Percentiles rank a stretch among this genome's conserved stretches.
phyloP scores from a whole-genome alignment of 2,797 vertebrate species.

The Enteromius radiatus region DNA sequence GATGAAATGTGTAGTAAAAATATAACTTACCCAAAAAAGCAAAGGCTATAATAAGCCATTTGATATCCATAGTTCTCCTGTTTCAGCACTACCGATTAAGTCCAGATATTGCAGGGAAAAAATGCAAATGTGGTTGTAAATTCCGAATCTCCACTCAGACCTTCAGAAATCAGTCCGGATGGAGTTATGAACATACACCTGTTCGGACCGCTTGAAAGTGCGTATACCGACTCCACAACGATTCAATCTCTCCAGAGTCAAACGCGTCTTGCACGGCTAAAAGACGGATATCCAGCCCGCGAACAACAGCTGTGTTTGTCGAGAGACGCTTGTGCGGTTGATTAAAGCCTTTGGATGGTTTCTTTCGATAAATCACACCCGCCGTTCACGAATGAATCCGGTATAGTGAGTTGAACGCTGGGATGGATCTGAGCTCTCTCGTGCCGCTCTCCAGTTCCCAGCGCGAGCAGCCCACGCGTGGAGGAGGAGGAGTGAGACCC shows the following conservation, averaged over 20 bases:
- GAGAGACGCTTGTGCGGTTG: background rate
- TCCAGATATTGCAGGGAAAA: background rate
- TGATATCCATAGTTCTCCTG: slow-evolving; percentile 75
- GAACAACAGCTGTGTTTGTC: background rate
- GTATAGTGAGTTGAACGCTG: background rate
- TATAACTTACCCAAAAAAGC: slow-evolving; percentile 77
- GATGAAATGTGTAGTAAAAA: background rate
- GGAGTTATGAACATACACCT: slow-evolving; percentile 38
- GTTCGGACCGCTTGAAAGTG: slow-evolving; percentile 38
- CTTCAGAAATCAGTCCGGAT: slow-evolving; percentile 8
- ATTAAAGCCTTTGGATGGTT: slow-evolving; percentile 2
- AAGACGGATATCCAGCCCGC: slow-evolving; percentile 15
- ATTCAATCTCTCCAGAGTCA: background rate
- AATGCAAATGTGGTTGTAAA: slow-evolving; percentile 19
- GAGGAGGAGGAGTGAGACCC: slow-evolving; percentile 26
- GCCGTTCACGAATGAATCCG: slow-evolving; percentile 17
- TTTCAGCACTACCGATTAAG: slow-evolving; percentile 49
- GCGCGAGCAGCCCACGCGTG: slow-evolving; percentile 47
- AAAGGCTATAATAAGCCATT: slow-evolving; percentile 71
- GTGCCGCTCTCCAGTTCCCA: slow-evolving; percentile 26
- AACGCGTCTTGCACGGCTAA: background rate
- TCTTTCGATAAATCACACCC: slow-evolving; percentile 13
- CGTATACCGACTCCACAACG: slow-evolving; percentile 11
- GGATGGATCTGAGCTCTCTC: slow-evolving; percentile 11
- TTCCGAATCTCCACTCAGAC: slow-evolving; percentile 2